Conservation (phyloP, 2,113 vertebrate genomes). For the Aramus guarauna region DNA sequence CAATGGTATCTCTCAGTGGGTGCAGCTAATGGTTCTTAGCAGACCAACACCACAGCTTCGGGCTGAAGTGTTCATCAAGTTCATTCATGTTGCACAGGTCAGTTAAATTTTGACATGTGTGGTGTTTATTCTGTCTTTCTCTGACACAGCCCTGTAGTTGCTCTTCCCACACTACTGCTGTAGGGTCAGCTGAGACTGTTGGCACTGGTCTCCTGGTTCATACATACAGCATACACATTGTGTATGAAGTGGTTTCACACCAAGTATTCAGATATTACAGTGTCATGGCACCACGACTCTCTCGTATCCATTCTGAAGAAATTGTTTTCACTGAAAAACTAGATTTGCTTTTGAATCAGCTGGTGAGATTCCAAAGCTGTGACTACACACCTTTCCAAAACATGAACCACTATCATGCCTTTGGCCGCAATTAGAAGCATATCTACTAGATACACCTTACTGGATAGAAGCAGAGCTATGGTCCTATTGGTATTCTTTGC, state of each 20-base stretch:
- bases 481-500: neutral
- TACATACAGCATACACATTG: rapidly evolving
- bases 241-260: neutral
- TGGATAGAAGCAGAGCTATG: neutral
- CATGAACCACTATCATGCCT: neutral
- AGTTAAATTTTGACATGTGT: neutral
- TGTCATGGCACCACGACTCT: neutral
- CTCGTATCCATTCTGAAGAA: neutral
- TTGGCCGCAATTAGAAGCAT: neutral
- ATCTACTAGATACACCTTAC: neutral
- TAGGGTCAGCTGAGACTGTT: neutral
- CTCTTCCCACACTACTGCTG: neutral
- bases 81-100: constrained; percentile 94
- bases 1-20: constrained; percentile 96
- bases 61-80: constrained; percentile 95
- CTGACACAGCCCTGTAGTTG: neutral
- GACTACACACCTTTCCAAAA: neutral
- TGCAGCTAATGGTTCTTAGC: constrained; percentile 95
- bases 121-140: neutral
- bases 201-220: neutral
- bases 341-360: neutral
- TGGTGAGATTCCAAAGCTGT: neutral
- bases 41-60: constrained; percentile 92
- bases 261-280: neutral
- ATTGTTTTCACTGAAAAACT: neutral